phyloP scores from a whole-genome alignment of 2,888 invertebrate genomes.

The Spisula solida region DNA sequence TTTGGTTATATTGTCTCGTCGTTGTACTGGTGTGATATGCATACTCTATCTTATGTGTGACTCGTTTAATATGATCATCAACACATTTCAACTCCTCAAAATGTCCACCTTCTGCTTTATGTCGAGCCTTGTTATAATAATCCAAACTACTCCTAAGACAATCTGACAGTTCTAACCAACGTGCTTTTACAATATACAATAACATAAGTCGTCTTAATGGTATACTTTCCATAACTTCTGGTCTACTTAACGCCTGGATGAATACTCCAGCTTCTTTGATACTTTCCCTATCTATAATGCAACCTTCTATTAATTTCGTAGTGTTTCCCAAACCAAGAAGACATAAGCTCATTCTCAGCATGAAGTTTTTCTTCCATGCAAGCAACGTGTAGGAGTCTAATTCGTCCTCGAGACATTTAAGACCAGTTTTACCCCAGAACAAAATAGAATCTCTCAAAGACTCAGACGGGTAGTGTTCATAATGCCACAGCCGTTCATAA shows the following conservation, averaged over 20 bases:
- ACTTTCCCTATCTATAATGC: conserved; percentile 36
- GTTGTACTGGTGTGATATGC: no score
- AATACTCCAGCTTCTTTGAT: conserved; percentile 51
- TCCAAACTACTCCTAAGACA: conserved; percentile 8
- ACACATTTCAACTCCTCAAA: conserved; percentile 69
- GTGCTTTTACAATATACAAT: conserved; percentile 66
- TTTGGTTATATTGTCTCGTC: no score
- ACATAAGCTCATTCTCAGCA: conserved; percentile 72
- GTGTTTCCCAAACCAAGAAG: conserved; percentile 71
- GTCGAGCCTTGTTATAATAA: conserved; percentile 46
- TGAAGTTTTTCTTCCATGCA: conserved; percentile 71
- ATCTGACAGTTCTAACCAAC: conserved; percentile 44
- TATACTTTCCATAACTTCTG: conserved; percentile 52
- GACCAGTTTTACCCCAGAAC: conserved; percentile 65
- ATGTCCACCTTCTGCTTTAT: conserved; percentile 59
- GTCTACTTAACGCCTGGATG: conserved; percentile 53
- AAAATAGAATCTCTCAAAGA: conserved; percentile 53
- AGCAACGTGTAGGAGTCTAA: conserved; percentile 51
- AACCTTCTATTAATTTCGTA: conserved; percentile 59
- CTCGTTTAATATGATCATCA: neutral
- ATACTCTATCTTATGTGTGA: neutral
- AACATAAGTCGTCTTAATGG: conserved; percentile 72
- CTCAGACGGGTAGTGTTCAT: conserved; percentile 54
- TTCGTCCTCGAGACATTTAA: conserved; percentile 65
- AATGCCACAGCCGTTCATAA: conserved; percentile 68